Evolutionary conservation across 2,888 invertebrate genomes (phyloP).

Genomic region (Spatulosminthurus flaviceps): DNA sequence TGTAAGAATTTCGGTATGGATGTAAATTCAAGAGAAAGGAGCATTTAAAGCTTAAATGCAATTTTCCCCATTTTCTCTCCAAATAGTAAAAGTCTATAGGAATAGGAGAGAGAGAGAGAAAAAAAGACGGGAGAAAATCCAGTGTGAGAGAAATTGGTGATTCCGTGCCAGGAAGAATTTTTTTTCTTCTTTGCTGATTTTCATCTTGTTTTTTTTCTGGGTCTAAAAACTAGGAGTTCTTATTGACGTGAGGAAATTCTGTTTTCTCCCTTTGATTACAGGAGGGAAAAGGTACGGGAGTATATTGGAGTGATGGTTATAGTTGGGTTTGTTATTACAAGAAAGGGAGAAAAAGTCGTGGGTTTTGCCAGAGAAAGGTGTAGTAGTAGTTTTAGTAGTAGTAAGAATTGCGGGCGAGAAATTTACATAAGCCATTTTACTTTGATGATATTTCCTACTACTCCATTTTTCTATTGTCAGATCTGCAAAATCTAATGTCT

Average conservation of each 20-base stretch:
- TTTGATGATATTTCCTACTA: slow-evolving; percentile 3
- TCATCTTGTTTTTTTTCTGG: not conserved
- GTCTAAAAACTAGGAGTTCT: not conserved
- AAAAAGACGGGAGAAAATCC: too few relatives aligned
- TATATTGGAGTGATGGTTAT: too few relatives aligned
- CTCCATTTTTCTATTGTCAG: slow-evolving; percentile 24
- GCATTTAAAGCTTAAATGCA: too few relatives aligned
- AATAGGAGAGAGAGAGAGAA: too few relatives aligned
- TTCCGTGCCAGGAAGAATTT: not conserved
- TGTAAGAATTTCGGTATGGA: too few relatives aligned
- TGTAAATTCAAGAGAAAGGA: too few relatives aligned
- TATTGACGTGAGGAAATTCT: not conserved
- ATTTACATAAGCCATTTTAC: slow-evolving; percentile 12
- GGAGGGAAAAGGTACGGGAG: not conserved
- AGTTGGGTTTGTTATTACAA: too few relatives aligned
- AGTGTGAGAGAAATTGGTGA: not conserved
- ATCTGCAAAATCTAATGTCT: slow-evolving; percentile 25
- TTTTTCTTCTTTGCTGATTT: not conserved
- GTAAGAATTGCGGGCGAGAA: not conserved
- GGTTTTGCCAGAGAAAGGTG: not conserved
- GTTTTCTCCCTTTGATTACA: slow-evolving; percentile 3
- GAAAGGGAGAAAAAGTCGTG: not conserved
- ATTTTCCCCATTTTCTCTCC: too few relatives aligned
- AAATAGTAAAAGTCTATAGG: too few relatives aligned
- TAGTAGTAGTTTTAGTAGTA: too few relatives aligned